These are phyloP conservation scores for Laticauda laticaudata DNA, from an alignment of 2,113 vertebrate species.

Conservation along the genomic window DNA sequence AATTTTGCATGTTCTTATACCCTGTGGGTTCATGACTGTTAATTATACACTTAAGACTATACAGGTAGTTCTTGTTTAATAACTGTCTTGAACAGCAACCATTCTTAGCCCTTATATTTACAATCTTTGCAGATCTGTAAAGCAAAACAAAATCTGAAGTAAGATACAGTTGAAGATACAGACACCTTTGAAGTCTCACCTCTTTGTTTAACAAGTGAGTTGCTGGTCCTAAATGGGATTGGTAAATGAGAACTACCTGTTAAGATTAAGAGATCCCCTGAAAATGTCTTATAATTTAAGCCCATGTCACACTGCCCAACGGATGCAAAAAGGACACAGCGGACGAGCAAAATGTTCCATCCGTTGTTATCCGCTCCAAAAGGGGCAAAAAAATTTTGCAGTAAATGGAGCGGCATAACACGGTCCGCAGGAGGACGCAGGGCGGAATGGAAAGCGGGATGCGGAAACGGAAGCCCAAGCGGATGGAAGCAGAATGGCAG, in stretches of 20 bases:
- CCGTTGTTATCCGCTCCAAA: too few relatives aligned
- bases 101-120: not conserved
- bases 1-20: not conserved
- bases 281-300: not conserved
- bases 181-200: not conserved
- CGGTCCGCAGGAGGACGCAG: too few relatives aligned
- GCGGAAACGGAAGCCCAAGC: too few relatives aligned
- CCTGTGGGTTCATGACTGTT: not conserved
- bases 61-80: not conserved
- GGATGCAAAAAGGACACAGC: too few relatives aligned
- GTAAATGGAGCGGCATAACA: too few relatives aligned
- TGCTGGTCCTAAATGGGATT: not conserved
- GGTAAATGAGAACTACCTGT: not conserved
- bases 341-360: too few relatives aligned
- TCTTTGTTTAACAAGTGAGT: not conserved
- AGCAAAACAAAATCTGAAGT: not conserved
- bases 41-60: not conserved
- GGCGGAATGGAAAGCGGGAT: too few relatives aligned
- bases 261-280: not conserved
- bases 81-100: not conserved
- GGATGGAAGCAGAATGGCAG: too few relatives aligned
- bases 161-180: not conserved
- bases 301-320: too few relatives aligned
- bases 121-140: not conserved
- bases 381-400: too few relatives aligned